phyloP scores from a whole-genome alignment of 1,140 invertebrate genomes.

The Dendrolimus kikuchii region DNA sequence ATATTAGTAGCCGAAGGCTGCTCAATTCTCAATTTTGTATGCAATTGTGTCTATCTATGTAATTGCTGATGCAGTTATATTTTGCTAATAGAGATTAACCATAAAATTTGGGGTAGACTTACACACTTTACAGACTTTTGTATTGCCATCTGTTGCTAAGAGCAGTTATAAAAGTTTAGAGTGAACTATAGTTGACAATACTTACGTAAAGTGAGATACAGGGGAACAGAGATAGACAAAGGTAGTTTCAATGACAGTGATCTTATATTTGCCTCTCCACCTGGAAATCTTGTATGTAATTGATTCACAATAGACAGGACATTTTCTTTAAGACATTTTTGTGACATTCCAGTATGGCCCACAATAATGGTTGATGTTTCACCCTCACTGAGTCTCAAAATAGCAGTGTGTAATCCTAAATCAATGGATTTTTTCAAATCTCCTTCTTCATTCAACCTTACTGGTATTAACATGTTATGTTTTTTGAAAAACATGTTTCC shows the following conservation, averaged over 20 bases:
- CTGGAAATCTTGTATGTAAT: slow-evolving; percentile 74
- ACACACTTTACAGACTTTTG: no score
- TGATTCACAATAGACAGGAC: slow-evolving; percentile 65
- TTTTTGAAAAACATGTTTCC: slow-evolving; percentile 76
- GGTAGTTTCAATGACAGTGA: slow-evolving; percentile 73
- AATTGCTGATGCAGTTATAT: no score
- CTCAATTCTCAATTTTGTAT: no score
- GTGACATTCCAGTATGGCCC: slow-evolving; percentile 73
- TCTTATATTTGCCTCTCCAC: slow-evolving; percentile 77
- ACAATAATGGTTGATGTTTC: slow-evolving; percentile 72
- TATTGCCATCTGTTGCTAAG: no score
- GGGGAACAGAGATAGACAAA: slow-evolving; percentile 71
- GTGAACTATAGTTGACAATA: slow-evolving; percentile 19
- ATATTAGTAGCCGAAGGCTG: no score
- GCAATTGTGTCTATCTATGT: no score
- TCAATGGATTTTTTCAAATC: slow-evolving; percentile 75
- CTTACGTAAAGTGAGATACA: slow-evolving; percentile 78
- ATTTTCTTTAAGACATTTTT: slow-evolving; percentile 73
- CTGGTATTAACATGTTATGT: slow-evolving; percentile 74
- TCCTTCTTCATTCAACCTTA: slow-evolving; percentile 70
- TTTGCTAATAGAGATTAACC: no score
- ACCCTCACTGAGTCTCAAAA: slow-evolving; percentile 72
- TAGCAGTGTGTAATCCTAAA: slow-evolving; percentile 73
- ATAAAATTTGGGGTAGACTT: no score
- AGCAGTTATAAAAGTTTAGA: neutral